phyloP scores from a whole-genome alignment of 2,113 vertebrate species.

The Gorsachius goisagi region DNA sequence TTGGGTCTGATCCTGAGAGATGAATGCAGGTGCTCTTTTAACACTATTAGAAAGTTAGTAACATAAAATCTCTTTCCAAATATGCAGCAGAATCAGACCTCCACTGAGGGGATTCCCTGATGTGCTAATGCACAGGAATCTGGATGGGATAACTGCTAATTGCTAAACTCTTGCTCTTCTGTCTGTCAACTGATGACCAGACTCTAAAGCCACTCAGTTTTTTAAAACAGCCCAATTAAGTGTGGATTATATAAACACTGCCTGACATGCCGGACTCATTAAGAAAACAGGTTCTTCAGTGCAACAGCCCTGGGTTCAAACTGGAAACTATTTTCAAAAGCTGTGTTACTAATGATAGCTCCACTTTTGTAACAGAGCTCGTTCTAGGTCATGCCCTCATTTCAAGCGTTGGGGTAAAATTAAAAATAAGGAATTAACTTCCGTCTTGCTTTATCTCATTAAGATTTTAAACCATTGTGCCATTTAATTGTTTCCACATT shows the following conservation, averaged over 20 bases:
- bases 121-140: constrained; percentile 7
- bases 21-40: background rate
- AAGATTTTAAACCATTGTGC: background rate
- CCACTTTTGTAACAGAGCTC: constrained; percentile 51
- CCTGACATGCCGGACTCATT: constrained; percentile 60
- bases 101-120: constrained; percentile 21
- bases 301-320: constrained; percentile 63
- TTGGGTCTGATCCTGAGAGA: background rate
- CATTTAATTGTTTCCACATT: constrained; percentile 66
- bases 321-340: constrained; percentile 59
- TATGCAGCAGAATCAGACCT: background rate
- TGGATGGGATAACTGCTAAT: constrained; percentile 23
- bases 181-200: constrained; percentile 23
- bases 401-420: background rate
- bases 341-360: constrained; percentile 60
- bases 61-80: background rate
- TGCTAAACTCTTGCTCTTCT: constrained; percentile 30
- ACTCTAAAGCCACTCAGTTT: constrained; percentile 11
- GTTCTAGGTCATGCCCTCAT: constrained; percentile 60
- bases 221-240: constrained; percentile 60
- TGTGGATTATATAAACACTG: constrained; percentile 68
- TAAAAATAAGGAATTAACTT: constrained; percentile 39
- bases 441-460: constrained; percentile 19
- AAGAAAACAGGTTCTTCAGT: constrained; percentile 60
- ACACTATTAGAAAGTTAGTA: background rate